Base-by-base conservation (phyloP, 1,140 invertebrate species). In the Drosophila virilis region DNA sequence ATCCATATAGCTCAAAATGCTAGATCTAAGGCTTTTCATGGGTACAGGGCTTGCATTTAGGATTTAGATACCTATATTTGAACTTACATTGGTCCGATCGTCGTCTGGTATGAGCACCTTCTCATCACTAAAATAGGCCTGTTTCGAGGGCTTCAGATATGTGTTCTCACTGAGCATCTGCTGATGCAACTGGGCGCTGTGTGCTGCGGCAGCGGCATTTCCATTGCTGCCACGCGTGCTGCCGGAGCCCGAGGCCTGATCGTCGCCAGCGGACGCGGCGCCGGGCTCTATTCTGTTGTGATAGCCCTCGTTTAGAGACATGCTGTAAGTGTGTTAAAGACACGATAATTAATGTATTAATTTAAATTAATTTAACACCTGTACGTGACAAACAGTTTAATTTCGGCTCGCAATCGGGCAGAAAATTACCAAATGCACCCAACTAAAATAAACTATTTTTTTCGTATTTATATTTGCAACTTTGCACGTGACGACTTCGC, bases 61-160 rank as follows among this genome's bases (percentile, higher is more conserved):
- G 6, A 9, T 22, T 6, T 51, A 46, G 22, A 28, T 28, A 28
- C 22, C 3, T 28, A 5, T 28, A 37, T 38, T 10, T 71, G 9
- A 81, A 88, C 91, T 92, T 90, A 95, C 94, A 81, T 90, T 91
- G 69, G 93, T 92, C 58, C 61, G 38, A 7, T 86, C 83, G 69
- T 91, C 79, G 42, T 94, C 92, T 8, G 95, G 95, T 75, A 95
- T 94, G 2, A 89, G 91, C 54, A 95, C 93, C 77, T 93, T 94
- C 74, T 95, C 93, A 72, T 95, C 93, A 6, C 94, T 93, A 90
- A 95, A 95, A 78, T 95, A 95, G 2, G 95, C 90, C 61, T 92
- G 91, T 48, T 91, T 92, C 32, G 84, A 71, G 12, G 81, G 81
- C 67, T 92, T 91, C 33, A 92, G 68, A 64, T 90, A 91, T 54